A percentile compares a stretch with the other conserved stretches of the same genome.
phyloP scores from a whole-genome alignment of 2,113 vertebrate species.

The Copsychus sechellarum region DNA sequence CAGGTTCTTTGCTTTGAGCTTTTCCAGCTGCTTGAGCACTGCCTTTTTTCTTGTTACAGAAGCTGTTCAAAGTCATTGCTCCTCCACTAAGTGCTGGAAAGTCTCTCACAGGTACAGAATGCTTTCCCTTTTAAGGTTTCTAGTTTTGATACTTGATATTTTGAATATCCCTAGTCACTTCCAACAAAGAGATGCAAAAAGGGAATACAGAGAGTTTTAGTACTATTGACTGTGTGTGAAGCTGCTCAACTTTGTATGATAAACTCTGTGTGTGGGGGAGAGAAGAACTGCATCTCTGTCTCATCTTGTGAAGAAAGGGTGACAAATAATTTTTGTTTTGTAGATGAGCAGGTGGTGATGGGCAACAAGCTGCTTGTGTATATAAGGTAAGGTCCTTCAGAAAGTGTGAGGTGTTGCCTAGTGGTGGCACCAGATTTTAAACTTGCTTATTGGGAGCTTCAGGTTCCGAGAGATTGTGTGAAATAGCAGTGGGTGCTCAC shows the following conservation, averaged over 20 bases:
- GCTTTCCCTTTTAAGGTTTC: not conserved
- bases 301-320: not conserved
- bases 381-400: conserved; percentile 83
- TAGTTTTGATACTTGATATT: not conserved
- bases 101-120: conserved; percentile 84
- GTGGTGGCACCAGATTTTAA: not conserved
- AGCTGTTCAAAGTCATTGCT: conserved; percentile 92
- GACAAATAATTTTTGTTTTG: conserved; percentile 21
- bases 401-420: not conserved
- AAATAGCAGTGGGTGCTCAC: not conserved
- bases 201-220: not conserved
- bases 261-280: not conserved
- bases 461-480: not conserved
- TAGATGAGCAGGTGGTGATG: conserved; percentile 95
- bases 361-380: conserved; percentile 98
- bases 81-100: conserved; percentile 86
- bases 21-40: not conserved
- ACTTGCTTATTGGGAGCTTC: fast-evolving
- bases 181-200: not conserved
- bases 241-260: not conserved
- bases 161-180: not conserved
- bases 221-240: not conserved
- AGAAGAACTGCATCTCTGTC: not conserved
- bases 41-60: conserved; percentile 78
- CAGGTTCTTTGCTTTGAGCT: not conserved